Conservation (phyloP, 2,888 invertebrate genomes). For the Archips crataeganus region DNA sequence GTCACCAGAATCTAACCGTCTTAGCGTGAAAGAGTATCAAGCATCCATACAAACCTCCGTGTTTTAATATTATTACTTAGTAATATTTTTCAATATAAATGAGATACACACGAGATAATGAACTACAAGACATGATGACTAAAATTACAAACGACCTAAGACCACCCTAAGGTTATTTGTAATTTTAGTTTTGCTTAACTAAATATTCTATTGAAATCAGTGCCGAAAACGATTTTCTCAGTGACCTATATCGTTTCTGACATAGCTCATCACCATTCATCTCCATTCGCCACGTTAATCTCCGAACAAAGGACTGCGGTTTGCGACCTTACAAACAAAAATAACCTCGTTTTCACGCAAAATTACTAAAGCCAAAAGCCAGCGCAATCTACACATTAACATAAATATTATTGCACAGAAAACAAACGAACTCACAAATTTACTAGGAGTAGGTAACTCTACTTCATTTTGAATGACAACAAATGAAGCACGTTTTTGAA, state of each 20-base stretch:
- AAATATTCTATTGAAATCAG: slow-evolving; percentile 1
- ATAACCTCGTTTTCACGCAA: slow-evolving; percentile 49
- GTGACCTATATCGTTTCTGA: slow-evolving; percentile 9
- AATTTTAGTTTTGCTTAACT: background rate
- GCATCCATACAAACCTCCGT: too few relatives aligned
- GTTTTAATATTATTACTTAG: too few relatives aligned
- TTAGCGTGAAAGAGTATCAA: too few relatives aligned
- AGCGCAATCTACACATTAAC: slow-evolving; percentile 60
- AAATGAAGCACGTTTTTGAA: slow-evolving; percentile 38
- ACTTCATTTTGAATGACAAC: slow-evolving; percentile 34
- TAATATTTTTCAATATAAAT: too few relatives aligned
- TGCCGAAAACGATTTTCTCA: background rate
- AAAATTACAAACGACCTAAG: too few relatives aligned
- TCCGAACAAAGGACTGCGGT: slow-evolving; percentile 10
- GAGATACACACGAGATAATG: too few relatives aligned
- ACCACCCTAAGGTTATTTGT: background rate
- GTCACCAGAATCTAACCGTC: too few relatives aligned
- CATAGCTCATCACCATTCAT: slow-evolving; percentile 16
- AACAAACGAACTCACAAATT: slow-evolving; percentile 42
- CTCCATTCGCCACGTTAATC: slow-evolving; percentile 23
- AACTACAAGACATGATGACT: too few relatives aligned
- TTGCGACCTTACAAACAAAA: slow-evolving; percentile 36
- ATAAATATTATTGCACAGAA: slow-evolving; percentile 60
- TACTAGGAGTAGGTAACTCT: slow-evolving; percentile 3
- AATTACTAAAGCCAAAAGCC: slow-evolving; percentile 53